Evolutionary conservation across 2,888 invertebrate species (phyloP).

Genomic region (Ochropleura leucogaster): DNA sequence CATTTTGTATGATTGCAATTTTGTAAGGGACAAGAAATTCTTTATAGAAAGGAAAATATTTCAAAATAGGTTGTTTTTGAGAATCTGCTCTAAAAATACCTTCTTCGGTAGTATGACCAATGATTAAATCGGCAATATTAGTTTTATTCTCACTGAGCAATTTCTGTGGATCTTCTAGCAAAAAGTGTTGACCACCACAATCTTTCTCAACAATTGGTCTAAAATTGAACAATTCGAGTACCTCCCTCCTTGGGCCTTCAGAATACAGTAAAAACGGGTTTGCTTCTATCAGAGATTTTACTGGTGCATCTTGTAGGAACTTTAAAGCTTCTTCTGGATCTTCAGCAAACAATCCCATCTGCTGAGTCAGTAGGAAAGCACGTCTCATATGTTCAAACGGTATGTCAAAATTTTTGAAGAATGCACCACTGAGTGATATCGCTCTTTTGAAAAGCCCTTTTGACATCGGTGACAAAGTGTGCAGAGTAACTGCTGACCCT

Average conservation of each 20-base stretch:
- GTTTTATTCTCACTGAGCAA: conserved; percentile 78
- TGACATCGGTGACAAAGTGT: conserved; percentile 70
- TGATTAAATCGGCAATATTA: conserved; percentile 90
- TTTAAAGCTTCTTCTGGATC: conserved; percentile 62
- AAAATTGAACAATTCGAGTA: conserved; percentile 38
- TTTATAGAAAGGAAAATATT: conserved; percentile 44
- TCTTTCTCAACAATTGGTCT: conserved; percentile 67
- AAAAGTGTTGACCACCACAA: conserved; percentile 59
- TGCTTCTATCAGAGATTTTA: conserved; percentile 18
- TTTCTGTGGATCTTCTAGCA: conserved; percentile 58
- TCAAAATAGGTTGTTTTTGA: conserved; percentile 35
- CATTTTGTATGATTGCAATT: conserved; percentile 53
- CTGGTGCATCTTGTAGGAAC: conserved; percentile 58
- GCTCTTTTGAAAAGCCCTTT: conserved; percentile 68
- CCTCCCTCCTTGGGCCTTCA: conserved; percentile 28
- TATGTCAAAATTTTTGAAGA: conserved; percentile 67
- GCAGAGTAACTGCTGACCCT: conserved; percentile 49
- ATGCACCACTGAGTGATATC: conserved; percentile 68
- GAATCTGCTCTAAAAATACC: conserved; percentile 74
- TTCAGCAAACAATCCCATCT: conserved; percentile 65
- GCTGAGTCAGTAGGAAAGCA: conserved; percentile 67
- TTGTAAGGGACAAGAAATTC: conserved; percentile 63
- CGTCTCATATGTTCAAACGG: conserved; percentile 64
- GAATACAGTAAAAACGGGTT: conserved; percentile 27
- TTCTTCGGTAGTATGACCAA: conserved; percentile 92